These are phyloP conservation scores for Lysandra coridon DNA, from an alignment of 2,888 invertebrate genomes.

Conservation along the genomic window DNA sequence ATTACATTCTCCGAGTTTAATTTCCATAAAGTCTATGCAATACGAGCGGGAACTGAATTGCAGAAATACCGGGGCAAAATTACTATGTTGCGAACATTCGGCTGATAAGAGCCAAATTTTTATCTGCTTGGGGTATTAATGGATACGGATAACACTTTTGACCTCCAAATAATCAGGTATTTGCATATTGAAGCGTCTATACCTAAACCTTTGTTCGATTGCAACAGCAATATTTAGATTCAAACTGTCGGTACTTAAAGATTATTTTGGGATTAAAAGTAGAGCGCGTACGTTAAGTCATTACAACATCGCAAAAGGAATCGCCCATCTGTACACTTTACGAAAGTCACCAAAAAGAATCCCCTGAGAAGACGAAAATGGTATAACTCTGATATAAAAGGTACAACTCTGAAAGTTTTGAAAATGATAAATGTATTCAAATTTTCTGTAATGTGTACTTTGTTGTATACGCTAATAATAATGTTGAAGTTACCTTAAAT, in stretches of 20 bases:
- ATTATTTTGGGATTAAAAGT: slow-evolving; percentile 2
- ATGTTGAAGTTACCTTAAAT: too few species aligned
- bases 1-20: slow-evolving; percentile 54
- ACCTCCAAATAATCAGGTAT: slow-evolving; percentile 12
- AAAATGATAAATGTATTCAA: too few species aligned
- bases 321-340: not conserved
- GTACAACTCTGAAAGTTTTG: too few species aligned
- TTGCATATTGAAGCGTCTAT: slow-evolving; percentile 6
- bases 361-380: too few species aligned
- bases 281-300: not conserved
- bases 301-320: not conserved
- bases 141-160: not conserved
- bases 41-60: slow-evolving; percentile 56
- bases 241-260: not conserved
- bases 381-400: too few species aligned
- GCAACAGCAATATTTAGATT: not conserved
- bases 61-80: not conserved
- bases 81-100: slow-evolving; percentile 11
- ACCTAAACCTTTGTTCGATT: not conserved
- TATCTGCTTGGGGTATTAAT: not conserved
- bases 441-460: too few species aligned
- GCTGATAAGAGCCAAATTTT: not conserved
- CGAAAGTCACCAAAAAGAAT: not conserved
- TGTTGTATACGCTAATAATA: too few species aligned
- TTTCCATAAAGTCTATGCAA: slow-evolving; percentile 63